These are phyloP conservation scores for Cololabis saira DNA, from an alignment of 2,113 vertebrate species.

Conservation along the genomic window DNA sequence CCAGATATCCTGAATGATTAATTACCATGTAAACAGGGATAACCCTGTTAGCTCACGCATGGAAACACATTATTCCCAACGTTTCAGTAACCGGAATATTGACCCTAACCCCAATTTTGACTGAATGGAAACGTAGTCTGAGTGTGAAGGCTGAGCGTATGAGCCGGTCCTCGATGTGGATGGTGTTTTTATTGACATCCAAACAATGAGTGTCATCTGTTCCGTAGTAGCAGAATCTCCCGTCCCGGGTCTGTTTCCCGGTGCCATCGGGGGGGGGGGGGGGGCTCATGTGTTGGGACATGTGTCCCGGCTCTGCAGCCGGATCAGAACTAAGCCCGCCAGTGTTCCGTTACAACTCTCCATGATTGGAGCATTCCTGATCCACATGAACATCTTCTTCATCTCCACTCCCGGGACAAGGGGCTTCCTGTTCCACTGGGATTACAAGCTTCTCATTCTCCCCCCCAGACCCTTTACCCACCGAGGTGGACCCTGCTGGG, in stretches of 20 bases:
- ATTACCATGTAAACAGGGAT: too few relatives aligned
- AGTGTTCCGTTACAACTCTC: constrained; percentile 73
- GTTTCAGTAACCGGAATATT: too few relatives aligned
- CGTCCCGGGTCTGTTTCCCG: constrained; percentile 31
- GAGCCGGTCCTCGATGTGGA: too few relatives aligned
- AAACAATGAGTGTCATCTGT: not conserved
- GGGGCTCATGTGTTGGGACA: constrained; percentile 52
- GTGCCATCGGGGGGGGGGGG: constrained; percentile 32
- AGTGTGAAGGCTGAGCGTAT: too few relatives aligned
- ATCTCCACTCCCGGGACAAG: constrained; percentile 52
- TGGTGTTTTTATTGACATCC: not conserved
- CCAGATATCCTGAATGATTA: too few relatives aligned
- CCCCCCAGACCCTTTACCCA: constrained; percentile 24
- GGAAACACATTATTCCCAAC: too few relatives aligned
- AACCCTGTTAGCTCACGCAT: too few relatives aligned
- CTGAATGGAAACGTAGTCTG: too few relatives aligned
- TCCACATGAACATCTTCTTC: constrained; percentile 78
- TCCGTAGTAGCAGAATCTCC: not conserved
- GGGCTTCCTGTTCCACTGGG: constrained; percentile 64
- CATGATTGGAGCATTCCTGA: constrained; percentile 75
- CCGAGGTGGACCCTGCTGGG: constrained; percentile 41
- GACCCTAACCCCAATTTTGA: too few relatives aligned
- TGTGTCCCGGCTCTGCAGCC: constrained; percentile 66
- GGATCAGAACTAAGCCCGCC: constrained; percentile 70
- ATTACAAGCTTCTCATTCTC: constrained; percentile 65